phyloP scores from a whole-genome alignment of 2,797 vertebrate genomes.

The Cygnus olor region DNA sequence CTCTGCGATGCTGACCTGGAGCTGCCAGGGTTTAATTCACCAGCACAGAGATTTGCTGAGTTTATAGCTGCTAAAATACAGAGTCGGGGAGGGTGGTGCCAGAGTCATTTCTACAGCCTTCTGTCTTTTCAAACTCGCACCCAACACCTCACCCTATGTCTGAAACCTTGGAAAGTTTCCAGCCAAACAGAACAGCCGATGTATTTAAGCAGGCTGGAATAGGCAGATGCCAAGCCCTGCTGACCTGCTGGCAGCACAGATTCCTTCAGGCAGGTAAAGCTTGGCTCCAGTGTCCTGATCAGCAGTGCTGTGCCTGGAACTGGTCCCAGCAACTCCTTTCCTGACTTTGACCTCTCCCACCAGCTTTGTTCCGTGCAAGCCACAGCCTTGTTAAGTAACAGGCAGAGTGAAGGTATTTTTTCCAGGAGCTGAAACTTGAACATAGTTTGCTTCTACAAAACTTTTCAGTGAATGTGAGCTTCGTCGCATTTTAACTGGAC shows the following conservation, averaged over 20 bases:
- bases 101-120: background rate
- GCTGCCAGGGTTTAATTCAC: background rate
- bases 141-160: background rate
- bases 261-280: background rate
- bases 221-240: background rate
- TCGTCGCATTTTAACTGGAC: background rate
- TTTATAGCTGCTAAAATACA: background rate
- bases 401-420: background rate
- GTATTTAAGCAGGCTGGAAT: background rate
- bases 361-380: fast-evolving
- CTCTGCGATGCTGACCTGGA: background rate
- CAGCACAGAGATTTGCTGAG: background rate
- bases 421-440: background rate
- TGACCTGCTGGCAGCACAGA: background rate
- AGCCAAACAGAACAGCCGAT: background rate
- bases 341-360: background rate
- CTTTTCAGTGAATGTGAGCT: background rate
- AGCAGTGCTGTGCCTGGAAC: background rate
- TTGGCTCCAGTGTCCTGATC: background rate
- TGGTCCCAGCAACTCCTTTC: background rate
- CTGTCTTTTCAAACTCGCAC: background rate
- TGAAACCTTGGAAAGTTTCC: background rate
- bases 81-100: fast-evolving
- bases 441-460: background rate
- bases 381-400: background rate